phyloP scores from a whole-genome alignment of 2,113 vertebrate species.

The Oreochromis aureus region DNA sequence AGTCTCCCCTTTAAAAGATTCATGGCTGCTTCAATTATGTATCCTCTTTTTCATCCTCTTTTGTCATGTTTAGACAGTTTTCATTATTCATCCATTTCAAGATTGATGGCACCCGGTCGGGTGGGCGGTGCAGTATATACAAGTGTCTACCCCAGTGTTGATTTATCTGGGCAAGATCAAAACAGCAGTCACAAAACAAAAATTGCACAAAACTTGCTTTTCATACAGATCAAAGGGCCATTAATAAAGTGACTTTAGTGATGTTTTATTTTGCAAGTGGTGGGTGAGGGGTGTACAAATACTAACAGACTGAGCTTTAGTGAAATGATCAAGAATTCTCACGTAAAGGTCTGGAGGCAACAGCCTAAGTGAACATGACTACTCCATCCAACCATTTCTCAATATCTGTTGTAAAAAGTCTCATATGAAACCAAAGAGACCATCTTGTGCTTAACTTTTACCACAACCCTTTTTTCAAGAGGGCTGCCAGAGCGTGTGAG shows the following conservation, averaged over 20 bases:
- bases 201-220: slow-evolving; percentile 25
- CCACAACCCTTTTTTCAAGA: slow-evolving; percentile 41
- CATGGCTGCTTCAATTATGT: slow-evolving; percentile 54
- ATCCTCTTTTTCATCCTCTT: slow-evolving; percentile 54
- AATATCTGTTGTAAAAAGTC: slow-evolving; percentile 55
- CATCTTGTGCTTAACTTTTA: slow-evolving; percentile 6
- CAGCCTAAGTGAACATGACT: not conserved
- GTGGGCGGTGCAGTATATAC: slow-evolving; percentile 25
- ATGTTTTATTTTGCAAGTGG: not conserved
- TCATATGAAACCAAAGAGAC: slow-evolving; percentile 55
- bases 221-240: slow-evolving; percentile 36
- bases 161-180: slow-evolving; percentile 52
- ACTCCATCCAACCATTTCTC: slow-evolving; percentile 21
- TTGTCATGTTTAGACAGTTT: slow-evolving; percentile 62
- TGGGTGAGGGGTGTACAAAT: slow-evolving; percentile 35
- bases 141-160: slow-evolving; percentile 32
- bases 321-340: slow-evolving; percentile 7
- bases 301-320: slow-evolving; percentile 31
- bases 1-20: slow-evolving; percentile 67
- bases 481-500: slow-evolving; percentile 14
- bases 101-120: slow-evolving; percentile 44
- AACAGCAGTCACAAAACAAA: slow-evolving; percentile 47
- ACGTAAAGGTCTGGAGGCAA: slow-evolving; percentile 52
- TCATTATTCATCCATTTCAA: slow-evolving; percentile 62
- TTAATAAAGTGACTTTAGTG: slow-evolving; percentile 19